Base-by-base conservation (phyloP, 92 coral and sea anemone species). In the Palythoa caribaeorum region DNA sequence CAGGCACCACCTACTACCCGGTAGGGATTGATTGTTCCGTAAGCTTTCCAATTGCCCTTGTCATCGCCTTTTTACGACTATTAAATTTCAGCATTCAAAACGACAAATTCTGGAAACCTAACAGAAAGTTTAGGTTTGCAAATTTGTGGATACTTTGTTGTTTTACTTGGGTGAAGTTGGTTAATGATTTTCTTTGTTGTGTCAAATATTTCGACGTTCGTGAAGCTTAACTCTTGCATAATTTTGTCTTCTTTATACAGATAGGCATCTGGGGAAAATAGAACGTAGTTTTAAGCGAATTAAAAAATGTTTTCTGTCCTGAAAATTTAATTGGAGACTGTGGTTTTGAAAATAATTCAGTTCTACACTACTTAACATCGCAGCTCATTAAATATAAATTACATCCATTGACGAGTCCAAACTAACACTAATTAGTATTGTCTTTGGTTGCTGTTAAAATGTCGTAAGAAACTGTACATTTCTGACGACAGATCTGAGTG, bases 1-100 rank as follows among this genome's bases (percentile, higher is more conserved):
- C 87, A 94, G 92, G 60, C 87, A 92, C 84, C 94, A 96, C 84
- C 94, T 97, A 69, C 89, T 94, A 51, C 95, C 98, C 77, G 99
- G 99, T 97, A 59, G 83, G 91, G 13, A 2, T 47, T 75, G 28
- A 17, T 37, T 72, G 53, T 50, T 37, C 38, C 77, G 55, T 52
- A 10, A 75, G 90, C 70, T 72, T 53, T 80, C 44, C 9, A 44
- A n/a, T 60, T 40, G 55, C 66, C 16, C 66, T 21, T 78, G 68
- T 57, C 47, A 78, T 78, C 68, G 73, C 9, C 39, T 44, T 59
- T 65, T 60, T 17, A 40, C 74, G 40, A 35, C 17, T 65, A 44
- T 65, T 19, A 21, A 7, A 44, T 66, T 0, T 40, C 19, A 10
- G 7, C 3, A 11, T 81, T 40, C 7, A 28, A 20, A 80, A 44